Conservation (phyloP, 2,888 invertebrate species). For the Leptinotarsa peninsularis region DNA sequence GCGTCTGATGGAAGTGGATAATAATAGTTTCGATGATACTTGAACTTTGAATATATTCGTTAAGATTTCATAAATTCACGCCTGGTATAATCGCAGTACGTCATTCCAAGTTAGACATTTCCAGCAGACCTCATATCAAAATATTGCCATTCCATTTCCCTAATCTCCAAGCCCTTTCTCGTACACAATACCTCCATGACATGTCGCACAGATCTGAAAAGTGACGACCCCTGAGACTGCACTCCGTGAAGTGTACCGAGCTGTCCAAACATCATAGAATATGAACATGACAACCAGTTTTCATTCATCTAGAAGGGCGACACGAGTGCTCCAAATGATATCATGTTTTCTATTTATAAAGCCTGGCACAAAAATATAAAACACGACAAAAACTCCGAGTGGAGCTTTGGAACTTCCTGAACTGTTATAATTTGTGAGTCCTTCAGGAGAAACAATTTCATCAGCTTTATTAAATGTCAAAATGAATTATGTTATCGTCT, state of each 20-base stretch:
- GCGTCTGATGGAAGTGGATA: no score
- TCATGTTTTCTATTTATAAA: conserved; percentile 7
- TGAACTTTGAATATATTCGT: no score
- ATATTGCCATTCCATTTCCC: neutral
- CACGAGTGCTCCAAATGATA: neutral
- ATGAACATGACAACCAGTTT: neutral
- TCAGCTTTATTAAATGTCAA: conserved; percentile 30
- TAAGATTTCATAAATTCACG: no score
- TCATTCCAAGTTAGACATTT: no score
- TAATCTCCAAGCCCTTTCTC: neutral
- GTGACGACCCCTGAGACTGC: neutral
- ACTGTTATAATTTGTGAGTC: conserved; percentile 27
- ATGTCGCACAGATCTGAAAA: neutral
- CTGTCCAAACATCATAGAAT: neutral
- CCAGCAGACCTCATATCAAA: no score
- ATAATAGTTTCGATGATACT: no score
- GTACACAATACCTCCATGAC: neutral
- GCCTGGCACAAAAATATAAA: conserved; percentile 12
- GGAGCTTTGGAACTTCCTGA: conserved; percentile 22
- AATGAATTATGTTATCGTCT: conserved; percentile 26
- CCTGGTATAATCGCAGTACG: no score
- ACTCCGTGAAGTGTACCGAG: neutral
- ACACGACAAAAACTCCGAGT: conserved; percentile 24
- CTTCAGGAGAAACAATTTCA: conserved; percentile 29
- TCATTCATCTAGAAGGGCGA: neutral